Evolutionary conservation across 2,113 vertebrate genomes (phyloP).

Genomic region (Albula glossodonta): DNA sequence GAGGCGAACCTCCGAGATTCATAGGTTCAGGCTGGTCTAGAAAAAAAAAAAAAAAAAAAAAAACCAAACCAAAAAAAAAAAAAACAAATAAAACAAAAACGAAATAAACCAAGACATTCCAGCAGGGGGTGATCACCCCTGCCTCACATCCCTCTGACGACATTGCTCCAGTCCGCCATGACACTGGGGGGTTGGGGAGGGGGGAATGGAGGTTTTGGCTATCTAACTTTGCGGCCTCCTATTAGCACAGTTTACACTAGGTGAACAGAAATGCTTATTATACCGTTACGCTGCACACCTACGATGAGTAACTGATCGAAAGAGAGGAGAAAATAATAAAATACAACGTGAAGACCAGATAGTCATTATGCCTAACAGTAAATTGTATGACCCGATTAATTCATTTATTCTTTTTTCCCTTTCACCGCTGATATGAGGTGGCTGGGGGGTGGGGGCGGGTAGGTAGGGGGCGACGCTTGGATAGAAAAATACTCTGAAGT

Average conservation of each 20-base stretch:
- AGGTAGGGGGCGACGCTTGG: slow-evolving; percentile 20
- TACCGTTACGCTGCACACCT: slow-evolving; percentile 26
- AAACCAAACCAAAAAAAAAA: no score
- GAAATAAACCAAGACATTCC: not conserved
- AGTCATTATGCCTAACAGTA: slow-evolving; percentile 25
- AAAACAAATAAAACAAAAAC: not conserved
- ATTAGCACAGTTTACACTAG: slow-evolving; percentile 28
- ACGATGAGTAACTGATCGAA: slow-evolving; percentile 22
- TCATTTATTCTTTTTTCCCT: not conserved
- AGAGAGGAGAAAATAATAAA: not conserved
- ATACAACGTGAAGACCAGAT: slow-evolving; percentile 21
- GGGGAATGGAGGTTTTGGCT: not conserved
- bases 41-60: slow-evolving; percentile 1
- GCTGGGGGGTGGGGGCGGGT: no score
- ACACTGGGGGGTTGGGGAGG: not conserved
- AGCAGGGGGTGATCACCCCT: slow-evolving; percentile 9
- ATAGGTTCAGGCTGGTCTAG: slow-evolving; percentile 9
- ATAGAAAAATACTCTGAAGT: slow-evolving; percentile 37
- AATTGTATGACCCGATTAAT: slow-evolving; percentile 21
- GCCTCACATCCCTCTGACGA: not conserved
- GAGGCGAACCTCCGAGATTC: not conserved
- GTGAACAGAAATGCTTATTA: slow-evolving; percentile 26
- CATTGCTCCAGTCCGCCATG: not conserved
- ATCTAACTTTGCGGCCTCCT: not conserved
- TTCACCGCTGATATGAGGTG: not conserved